phyloP scores from a whole-genome alignment of 2,797 vertebrate species.

The Steatocranus sp. region DNA sequence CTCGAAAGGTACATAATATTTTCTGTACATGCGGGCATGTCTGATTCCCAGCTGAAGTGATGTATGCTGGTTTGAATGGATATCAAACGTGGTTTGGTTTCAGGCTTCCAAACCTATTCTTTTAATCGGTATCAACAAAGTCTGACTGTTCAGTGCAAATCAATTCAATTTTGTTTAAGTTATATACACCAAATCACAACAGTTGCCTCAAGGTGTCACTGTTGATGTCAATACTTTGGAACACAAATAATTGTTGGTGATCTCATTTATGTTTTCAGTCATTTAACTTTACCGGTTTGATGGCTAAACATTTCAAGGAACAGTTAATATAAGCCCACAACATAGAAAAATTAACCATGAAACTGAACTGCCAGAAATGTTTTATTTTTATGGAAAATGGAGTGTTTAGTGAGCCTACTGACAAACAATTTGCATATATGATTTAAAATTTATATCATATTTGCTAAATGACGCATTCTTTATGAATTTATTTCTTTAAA shows the following conservation, averaged over 20 bases:
- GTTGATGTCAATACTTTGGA: not conserved
- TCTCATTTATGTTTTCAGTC: not conserved
- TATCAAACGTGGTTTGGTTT: not conserved
- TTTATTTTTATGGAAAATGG: not conserved
- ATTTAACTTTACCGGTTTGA: not conserved
- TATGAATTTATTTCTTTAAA: not conserved
- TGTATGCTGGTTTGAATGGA: not conserved
- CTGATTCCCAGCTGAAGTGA: not conserved
- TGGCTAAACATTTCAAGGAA: not conserved
- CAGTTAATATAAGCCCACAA: rapidly evolving
- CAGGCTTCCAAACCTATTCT: not conserved
- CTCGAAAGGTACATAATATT: not conserved
- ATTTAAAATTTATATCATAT: not conserved
- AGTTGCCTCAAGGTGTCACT: not conserved
- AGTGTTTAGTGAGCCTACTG: not conserved
- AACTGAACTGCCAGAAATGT: not conserved
- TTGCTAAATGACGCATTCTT: not conserved
- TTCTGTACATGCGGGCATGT: not conserved
- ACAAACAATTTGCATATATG: not conserved
- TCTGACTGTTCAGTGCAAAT: not conserved
- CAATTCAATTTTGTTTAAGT: not conserved
- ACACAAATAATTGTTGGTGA: not conserved
- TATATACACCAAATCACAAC: not conserved
- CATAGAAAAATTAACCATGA: not conserved
- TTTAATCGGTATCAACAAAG: not conserved